These are phyloP conservation scores for Phortica variegata DNA, from an alignment of 1,140 invertebrate species.

Conservation along the genomic window DNA sequence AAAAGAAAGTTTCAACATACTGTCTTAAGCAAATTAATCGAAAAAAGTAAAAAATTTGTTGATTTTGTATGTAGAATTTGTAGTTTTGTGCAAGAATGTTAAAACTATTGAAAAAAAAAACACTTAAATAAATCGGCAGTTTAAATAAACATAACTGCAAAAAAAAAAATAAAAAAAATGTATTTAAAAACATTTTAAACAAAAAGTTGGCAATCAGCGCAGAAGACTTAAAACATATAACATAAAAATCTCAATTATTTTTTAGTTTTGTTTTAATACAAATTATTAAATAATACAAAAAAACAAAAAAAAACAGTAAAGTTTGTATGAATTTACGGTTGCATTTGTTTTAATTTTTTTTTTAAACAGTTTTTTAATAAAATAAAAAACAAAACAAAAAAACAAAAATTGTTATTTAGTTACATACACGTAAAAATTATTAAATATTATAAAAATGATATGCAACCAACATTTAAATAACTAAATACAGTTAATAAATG, in stretches of 20 bases:
- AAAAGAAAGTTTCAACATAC: conserved; percentile 7
- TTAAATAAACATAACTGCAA: conserved; percentile 19
- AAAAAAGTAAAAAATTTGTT: conserved; percentile 34
- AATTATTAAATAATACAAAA: conserved; percentile 3
- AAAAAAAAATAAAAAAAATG: no score
- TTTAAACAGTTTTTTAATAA: background rate
- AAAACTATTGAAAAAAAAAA: conserved; percentile 14
- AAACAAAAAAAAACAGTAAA: background rate
- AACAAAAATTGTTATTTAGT: conserved; percentile 9
- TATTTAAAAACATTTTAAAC: conserved; percentile 11
- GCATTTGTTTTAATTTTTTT: conserved; percentile 9
- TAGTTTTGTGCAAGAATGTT: conserved; percentile 9
- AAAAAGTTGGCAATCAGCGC: conserved; percentile 51
- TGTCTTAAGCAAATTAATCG: no score
- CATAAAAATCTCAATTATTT: no score
- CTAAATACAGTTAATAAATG: conserved; percentile 12
- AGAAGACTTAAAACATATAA: conserved; percentile 53
- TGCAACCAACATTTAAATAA: conserved; percentile 7
- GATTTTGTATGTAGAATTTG: conserved; percentile 15
- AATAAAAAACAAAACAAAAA: conserved; percentile 15
- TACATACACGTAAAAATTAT: conserved; percentile 14
- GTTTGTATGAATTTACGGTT: conserved; percentile 5
- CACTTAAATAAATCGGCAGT: conserved; percentile 12
- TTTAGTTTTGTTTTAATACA: conserved; percentile 36
- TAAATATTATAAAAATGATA: conserved; percentile 7